These are phyloP conservation scores for Petrosia ficiformis DNA, from an alignment of 37 sponge, comb jelly and placozoan species.

Conservation along the genomic window DNA sequence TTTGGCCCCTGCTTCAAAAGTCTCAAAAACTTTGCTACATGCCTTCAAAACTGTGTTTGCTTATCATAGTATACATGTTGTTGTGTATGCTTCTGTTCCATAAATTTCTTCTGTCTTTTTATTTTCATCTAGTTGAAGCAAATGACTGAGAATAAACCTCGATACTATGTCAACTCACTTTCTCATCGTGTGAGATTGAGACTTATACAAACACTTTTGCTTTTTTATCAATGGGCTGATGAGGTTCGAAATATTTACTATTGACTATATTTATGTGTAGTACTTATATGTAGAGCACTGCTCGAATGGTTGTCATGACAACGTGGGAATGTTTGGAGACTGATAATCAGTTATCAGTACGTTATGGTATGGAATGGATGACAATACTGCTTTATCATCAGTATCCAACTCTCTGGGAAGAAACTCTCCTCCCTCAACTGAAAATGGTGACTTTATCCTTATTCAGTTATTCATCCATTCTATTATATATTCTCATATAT, in stretches of 20 bases:
- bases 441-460: constrained; percentile 5
- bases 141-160: constrained; percentile 27
- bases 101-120: no score
- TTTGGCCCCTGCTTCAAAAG: no score
- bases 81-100: no score
- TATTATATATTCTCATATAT: no score
- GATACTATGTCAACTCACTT: constrained; percentile 59
- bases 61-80: no score
- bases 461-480: no score
- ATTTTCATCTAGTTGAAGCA: constrained; percentile 3
- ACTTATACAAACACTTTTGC: constrained; percentile 57
- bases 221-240: constrained; percentile 5
- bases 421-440: constrained; percentile 10
- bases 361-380: constrained; percentile 72
- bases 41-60: no score
- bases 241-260: no score
- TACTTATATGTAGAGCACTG: constrained; percentile 18
- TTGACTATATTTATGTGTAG: no score
- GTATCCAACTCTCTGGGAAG: constrained; percentile 19
- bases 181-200: constrained; percentile 62
- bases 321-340: constrained; percentile 33
- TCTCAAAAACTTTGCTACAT: no score
- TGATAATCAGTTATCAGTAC: constrained; percentile 82
- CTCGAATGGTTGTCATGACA: neutral
- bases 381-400: constrained; percentile 15